Conservation (phyloP, 2,797 vertebrate genomes). For the Gymnopithys bicolor region DNA sequence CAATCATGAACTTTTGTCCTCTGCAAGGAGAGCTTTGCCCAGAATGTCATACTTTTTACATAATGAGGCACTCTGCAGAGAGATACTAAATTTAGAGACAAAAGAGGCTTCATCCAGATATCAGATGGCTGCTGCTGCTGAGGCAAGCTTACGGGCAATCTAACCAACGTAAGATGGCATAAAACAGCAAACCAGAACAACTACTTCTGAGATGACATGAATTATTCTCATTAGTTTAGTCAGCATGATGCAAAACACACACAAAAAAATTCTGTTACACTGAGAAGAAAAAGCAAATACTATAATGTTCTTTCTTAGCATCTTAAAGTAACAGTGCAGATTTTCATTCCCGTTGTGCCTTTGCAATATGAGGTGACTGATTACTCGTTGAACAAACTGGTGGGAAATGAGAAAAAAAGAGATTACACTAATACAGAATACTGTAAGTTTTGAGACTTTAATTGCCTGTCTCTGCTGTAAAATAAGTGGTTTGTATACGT, state of each 20-base stretch:
- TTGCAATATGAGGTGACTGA: background rate
- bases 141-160: background rate
- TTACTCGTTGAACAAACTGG: background rate
- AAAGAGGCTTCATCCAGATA: background rate
- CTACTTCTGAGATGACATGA: background rate
- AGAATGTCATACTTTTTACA: background rate
- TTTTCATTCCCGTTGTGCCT: background rate
- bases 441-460: background rate
- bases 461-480: background rate
- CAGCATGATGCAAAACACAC: background rate
- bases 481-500: slow-evolving; percentile 1
- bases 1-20: background rate
- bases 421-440: background rate
- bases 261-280: background rate
- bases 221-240: background rate
- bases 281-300: background rate
- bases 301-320: background rate
- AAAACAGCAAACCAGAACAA: background rate
- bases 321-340: background rate
- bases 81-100: background rate
- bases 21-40: background rate
- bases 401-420: background rate
- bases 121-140: background rate
- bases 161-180: background rate
- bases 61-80: background rate